A percentile compares a stretch with the other conserved stretches of the same genome.
Conservation (phyloP, 2,113 vertebrate species). For the Acinonyx jubatus region DNA sequence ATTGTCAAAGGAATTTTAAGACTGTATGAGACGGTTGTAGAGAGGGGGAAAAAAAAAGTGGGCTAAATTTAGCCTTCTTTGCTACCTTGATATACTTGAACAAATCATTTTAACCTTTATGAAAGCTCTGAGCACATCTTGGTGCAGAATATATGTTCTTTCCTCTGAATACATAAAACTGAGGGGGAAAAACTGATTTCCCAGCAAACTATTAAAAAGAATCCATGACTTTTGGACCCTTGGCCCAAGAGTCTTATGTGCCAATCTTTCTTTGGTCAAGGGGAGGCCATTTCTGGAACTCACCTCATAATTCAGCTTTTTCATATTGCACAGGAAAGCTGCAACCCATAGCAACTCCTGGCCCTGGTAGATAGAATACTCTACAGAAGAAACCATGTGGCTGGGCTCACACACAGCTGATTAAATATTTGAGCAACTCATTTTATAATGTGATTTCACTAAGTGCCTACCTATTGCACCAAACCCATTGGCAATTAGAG, state of each 20-base stretch:
- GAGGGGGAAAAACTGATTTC: not conserved
- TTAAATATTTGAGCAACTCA: slow-evolving; percentile 87
- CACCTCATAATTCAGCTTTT: not conserved
- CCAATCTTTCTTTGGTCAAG: not conserved
- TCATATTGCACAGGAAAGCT: not conserved
- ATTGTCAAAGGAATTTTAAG: not conserved
- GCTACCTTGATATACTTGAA: not conserved
- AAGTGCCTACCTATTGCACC: slow-evolving; percentile 38
- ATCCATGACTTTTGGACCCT: not conserved
- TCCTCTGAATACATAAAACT: not conserved
- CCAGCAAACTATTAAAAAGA: not conserved
- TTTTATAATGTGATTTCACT: slow-evolving; percentile 78
- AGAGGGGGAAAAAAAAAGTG: not conserved
- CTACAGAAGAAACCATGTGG: slow-evolving; percentile 49
- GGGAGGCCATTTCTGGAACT: slow-evolving; percentile 16
- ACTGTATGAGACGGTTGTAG: not conserved
- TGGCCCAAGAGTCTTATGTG: not conserved
- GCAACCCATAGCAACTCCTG: slow-evolving; percentile 72
- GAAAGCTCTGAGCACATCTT: not conserved
- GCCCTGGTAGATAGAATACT: slow-evolving; percentile 36
- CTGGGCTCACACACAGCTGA: slow-evolving; percentile 71
- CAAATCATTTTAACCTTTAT: not conserved
- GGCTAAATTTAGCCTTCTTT: not conserved
- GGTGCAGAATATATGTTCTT: not conserved
- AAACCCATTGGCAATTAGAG: slow-evolving; percentile 63